phyloP scores from a whole-genome alignment of 2,797 vertebrate species.

The Loris lydekkerianus region DNA sequence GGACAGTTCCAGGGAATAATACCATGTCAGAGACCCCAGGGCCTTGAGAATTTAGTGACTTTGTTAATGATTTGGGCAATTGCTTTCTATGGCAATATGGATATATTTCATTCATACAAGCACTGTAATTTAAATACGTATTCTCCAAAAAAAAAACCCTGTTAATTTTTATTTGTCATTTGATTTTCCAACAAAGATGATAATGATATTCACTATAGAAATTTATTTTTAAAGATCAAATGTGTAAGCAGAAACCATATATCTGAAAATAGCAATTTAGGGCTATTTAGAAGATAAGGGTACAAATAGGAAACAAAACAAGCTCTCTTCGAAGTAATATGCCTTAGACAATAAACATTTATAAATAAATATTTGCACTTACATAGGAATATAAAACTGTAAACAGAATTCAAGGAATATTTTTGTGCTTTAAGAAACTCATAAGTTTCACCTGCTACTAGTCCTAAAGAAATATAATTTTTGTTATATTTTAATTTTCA shows the following conservation, averaged over 20 bases:
- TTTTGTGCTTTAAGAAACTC: conserved; percentile 43
- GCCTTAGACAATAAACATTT: background rate
- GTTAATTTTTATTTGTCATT: conserved; percentile 16
- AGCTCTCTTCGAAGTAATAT: conserved; percentile 12
- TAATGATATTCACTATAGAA: conserved; percentile 28
- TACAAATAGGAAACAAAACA: conserved; percentile 1
- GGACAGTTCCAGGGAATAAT: background rate
- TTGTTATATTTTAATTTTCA: background rate
- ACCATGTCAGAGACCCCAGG: background rate
- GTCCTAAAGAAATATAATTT: background rate
- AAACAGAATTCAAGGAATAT: conserved; percentile 1
- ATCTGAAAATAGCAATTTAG: background rate
- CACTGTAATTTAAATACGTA: background rate
- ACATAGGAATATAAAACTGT: background rate
- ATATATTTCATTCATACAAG: background rate
- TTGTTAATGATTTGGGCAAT: background rate
- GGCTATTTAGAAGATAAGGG: background rate
- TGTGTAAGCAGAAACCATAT: conserved; percentile 14
- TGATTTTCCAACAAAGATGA: conserved; percentile 31
- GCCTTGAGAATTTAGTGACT: background rate
- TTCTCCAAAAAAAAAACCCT: background rate
- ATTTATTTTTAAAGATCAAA: conserved; percentile 2
- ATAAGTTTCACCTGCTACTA: background rate
- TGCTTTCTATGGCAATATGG: background rate
- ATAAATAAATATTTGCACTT: conserved; percentile 31